Conservation (phyloP, 2,797 vertebrate species). For the Apogon talboti region DNA sequence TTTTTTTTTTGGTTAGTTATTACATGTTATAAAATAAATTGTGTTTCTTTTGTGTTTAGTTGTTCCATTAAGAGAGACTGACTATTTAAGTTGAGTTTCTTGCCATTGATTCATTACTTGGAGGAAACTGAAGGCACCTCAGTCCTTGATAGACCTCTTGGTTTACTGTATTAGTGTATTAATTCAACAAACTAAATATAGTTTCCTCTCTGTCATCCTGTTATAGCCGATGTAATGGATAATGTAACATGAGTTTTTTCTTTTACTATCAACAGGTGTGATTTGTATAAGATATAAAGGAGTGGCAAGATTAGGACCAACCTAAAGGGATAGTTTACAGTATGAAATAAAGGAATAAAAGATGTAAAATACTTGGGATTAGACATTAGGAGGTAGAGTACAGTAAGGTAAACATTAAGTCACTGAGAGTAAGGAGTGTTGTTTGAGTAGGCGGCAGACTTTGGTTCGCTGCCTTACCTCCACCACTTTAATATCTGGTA, state of each 20-base stretch:
- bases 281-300: not conserved
- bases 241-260: not conserved
- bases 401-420: conserved; percentile 15
- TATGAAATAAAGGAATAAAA: conserved; percentile 9
- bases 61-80: too few species aligned
- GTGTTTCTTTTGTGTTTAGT: too few species aligned
- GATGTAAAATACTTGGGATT: conserved; percentile 3
- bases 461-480: conserved; percentile 27
- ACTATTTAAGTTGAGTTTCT: too few species aligned
- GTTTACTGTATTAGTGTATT: too few species aligned
- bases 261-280: not conserved
- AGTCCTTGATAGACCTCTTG: too few species aligned
- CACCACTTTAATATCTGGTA: conserved; percentile 35
- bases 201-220: too few species aligned
- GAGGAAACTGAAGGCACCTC: too few species aligned
- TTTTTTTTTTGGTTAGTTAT: too few species aligned
- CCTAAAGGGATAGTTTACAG: not conserved
- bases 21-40: too few species aligned
- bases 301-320: not conserved
- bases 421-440: conserved; percentile 21
- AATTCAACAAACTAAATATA: too few species aligned
- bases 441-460: conserved; percentile 18
- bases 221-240: too few species aligned
- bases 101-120: too few species aligned
- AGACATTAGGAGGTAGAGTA: conserved; percentile 19